phyloP scores from a whole-genome alignment of 1,140 invertebrate species.

The Drosophila burlai region DNA sequence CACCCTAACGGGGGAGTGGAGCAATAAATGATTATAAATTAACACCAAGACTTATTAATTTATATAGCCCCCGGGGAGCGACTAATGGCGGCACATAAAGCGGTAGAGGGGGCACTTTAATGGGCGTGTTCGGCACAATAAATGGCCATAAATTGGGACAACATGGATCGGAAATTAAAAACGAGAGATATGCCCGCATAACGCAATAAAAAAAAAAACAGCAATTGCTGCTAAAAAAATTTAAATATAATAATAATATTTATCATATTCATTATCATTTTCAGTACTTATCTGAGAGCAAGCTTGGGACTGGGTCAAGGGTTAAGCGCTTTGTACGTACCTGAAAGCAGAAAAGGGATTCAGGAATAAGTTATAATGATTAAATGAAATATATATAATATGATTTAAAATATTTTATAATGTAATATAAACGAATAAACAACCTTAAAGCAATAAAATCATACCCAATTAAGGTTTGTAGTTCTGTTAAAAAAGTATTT shows the following conservation, averaged over 20 bases:
- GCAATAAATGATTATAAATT: too few relatives aligned
- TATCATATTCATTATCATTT: conserved; percentile 27
- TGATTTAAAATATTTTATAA: too few relatives aligned
- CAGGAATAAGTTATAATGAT: not conserved
- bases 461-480: not conserved
- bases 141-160: conserved; percentile 43
- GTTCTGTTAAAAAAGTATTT: too few relatives aligned
- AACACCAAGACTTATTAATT: too few relatives aligned
- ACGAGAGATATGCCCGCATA: conserved; percentile 40
- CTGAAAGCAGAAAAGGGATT: conserved; percentile 43
- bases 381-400: not conserved
- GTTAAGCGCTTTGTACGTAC: conserved; percentile 48
- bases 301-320: not conserved
- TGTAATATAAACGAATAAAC: too few relatives aligned
- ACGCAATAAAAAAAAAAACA: not conserved
- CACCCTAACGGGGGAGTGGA: too few relatives aligned
- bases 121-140: conserved; percentile 26
- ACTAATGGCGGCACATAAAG: not conserved
- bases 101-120: not conserved
- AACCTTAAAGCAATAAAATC: not conserved
- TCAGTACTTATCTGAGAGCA: conserved; percentile 64
- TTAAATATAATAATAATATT: conserved; percentile 25
- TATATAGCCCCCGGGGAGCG: conserved; percentile 14
- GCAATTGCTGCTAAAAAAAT: conserved; percentile 15
- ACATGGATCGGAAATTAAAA: conserved; percentile 73